These are phyloP conservation scores for Cyphomyrmex costatus DNA, from an alignment of 1,140 invertebrate species.

Conservation along the genomic window DNA sequence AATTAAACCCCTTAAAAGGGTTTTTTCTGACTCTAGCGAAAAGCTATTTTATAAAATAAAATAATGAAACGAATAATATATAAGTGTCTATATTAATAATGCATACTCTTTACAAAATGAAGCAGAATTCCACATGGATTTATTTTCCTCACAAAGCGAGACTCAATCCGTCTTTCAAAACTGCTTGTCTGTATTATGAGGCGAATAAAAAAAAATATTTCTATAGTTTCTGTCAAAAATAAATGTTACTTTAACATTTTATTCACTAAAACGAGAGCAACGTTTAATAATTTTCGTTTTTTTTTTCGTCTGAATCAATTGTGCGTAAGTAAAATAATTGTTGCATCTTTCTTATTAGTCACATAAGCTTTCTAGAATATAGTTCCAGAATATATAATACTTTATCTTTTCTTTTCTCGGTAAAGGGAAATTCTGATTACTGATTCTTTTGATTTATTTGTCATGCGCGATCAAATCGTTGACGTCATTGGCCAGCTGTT, in stretches of 20 bases:
- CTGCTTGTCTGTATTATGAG: background rate
- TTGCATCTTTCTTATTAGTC: background rate
- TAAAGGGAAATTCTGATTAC: constrained; percentile 13
- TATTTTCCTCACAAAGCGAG: no score
- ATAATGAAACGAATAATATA: no score
- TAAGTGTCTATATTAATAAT: no score
- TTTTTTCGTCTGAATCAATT: background rate
- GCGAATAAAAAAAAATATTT: background rate
- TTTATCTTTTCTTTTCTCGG: background rate
- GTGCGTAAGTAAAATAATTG: constrained; percentile 11
- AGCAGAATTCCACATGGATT: no score
- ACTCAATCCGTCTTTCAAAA: no score
- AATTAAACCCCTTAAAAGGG: no score
- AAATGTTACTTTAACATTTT: background rate
- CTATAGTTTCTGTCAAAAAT: background rate
- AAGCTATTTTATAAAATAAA: no score
- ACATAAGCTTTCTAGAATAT: background rate
- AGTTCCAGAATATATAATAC: background rate
- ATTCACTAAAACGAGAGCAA: background rate
- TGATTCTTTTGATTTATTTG: constrained; percentile 17
- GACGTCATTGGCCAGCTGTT: constrained; percentile 63
- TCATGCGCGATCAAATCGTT: constrained; percentile 42
- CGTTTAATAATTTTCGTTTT: background rate
- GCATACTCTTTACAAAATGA: no score
- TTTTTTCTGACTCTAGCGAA: no score